Percentiles rank a stretch among this genome's conserved stretches.
phyloP scores from a whole-genome alignment of 2,113 vertebrate species.

The Halcyon senegalensis region DNA sequence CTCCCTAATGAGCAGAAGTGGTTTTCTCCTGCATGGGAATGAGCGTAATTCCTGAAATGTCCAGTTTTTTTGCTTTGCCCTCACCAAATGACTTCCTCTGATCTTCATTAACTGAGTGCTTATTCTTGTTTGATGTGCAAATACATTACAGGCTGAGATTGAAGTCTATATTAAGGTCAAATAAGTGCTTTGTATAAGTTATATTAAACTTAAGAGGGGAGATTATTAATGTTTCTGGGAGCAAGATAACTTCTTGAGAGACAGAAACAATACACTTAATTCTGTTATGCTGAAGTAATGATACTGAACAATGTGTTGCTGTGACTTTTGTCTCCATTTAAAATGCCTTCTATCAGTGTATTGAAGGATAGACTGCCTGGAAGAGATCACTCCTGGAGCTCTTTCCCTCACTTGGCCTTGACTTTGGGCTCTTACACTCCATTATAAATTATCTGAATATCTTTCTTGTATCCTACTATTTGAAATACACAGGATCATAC shows the following conservation, averaged over 20 bases:
- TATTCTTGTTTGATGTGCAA: neutral
- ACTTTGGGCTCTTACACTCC: neutral
- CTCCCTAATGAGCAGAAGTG: neutral
- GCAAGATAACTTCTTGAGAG: neutral
- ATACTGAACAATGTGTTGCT: neutral
- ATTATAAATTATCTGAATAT: neutral
- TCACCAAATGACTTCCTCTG: neutral
- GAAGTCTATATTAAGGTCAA: neutral
- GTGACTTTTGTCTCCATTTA: neutral
- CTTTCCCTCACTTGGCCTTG: neutral
- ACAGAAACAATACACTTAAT: neutral
- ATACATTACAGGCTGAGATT: neutral
- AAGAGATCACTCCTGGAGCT: neutral
- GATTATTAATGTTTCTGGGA: neutral
- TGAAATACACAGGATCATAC: neutral
- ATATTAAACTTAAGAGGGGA: accelerated
- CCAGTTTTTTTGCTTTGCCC: neutral
- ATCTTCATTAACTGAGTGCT: neutral
- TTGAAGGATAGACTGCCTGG: neutral
- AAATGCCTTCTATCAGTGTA: neutral
- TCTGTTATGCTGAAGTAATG: neutral
- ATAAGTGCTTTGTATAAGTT: neutral
- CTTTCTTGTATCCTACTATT: neutral
- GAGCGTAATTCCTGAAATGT: neutral
- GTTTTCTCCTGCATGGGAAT: neutral